Evolutionary conservation across 2,888 invertebrate genomes (phyloP), one percentile per base, ranked within the genome.

Genomic region (Drosophila pseudotalamancana): DNA sequence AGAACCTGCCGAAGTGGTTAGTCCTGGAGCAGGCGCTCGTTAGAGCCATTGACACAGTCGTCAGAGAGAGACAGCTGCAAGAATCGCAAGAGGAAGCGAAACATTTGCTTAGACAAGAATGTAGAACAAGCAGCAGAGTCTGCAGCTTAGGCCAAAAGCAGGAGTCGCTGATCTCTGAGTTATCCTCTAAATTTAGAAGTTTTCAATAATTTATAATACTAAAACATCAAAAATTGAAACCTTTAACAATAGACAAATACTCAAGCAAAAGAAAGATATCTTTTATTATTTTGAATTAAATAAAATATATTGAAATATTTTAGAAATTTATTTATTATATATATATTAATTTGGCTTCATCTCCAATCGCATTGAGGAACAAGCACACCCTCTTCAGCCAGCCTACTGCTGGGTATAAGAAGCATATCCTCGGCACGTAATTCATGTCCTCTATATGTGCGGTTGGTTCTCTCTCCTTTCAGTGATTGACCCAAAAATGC

Each of bases 401-500:
- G 25, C 3, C 0, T 19, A 29, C 3, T 27, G 34, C 21, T 23
- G 18, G 35, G 51, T 35, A 48, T 54, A 6, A 21, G 23, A 16
- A 43, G 62, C 60, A 67, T 61, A 63, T 68, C 73, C 74, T 60
- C 25, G 49, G 49, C 84, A 81, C 84, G 80, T 80, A 83, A 54
- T 74, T 67, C 79, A 54, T 66, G 72, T 51, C 37, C 62, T 51
- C 25, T 43, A 29, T 29, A 61, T 63, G 56, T 42, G 56, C 46
- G 9, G 11, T 35, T 62, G 40, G 46, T 45, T 34, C 50, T 55
- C 34, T 2, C 18, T 35, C 48, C 27, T 19, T 31, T 45, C 46
- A 43, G 53, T 81, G 81, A 80, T 86, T 84, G 84, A 86, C 84
- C 84, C 77, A 81, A 86, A 84, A 81, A 79, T 66, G 74, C 74